Percentiles rank a stretch among this genome's conserved stretches.
phyloP scores from a whole-genome alignment of 2,113 vertebrate species.

The Nannospalax galili region DNA sequence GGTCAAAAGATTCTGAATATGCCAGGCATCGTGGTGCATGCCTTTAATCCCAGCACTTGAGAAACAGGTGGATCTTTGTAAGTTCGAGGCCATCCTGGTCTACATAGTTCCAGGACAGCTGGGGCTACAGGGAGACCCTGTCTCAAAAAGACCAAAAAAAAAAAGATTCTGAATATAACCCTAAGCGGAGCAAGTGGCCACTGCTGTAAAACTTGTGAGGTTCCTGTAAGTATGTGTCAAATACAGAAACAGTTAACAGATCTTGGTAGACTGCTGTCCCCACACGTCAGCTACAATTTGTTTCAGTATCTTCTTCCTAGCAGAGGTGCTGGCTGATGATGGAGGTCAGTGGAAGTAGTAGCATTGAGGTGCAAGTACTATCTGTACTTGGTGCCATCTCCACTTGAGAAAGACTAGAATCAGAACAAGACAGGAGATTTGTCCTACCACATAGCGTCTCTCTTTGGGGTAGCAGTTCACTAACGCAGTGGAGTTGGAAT shows the following conservation, averaged over 20 bases:
- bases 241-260: not conserved
- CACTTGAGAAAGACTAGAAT: conserved; percentile 11
- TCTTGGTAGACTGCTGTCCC: not conserved
- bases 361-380: conserved; percentile 18
- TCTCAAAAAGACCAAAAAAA: too few relatives aligned
- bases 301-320: conserved; percentile 22
- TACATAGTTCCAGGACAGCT: too few relatives aligned
- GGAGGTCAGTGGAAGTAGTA: conserved; percentile 12
- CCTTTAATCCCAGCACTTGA: too few relatives aligned
- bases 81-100: too few relatives aligned
- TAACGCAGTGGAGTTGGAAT: not conserved
- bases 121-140: too few relatives aligned
- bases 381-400: not conserved
- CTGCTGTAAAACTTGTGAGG: not conserved
- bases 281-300: not conserved
- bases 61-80: too few relatives aligned
- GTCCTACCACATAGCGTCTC: not conserved
- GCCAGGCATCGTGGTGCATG: too few relatives aligned
- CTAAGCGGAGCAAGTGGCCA: not conserved
- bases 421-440: not conserved
- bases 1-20: not conserved
- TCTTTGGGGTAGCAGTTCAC: not conserved
- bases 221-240: not conserved
- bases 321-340: not conserved
- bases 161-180: not conserved